Conservation (phyloP, 2,797 vertebrate species). For the Thaleichthys pacificus region DNA sequence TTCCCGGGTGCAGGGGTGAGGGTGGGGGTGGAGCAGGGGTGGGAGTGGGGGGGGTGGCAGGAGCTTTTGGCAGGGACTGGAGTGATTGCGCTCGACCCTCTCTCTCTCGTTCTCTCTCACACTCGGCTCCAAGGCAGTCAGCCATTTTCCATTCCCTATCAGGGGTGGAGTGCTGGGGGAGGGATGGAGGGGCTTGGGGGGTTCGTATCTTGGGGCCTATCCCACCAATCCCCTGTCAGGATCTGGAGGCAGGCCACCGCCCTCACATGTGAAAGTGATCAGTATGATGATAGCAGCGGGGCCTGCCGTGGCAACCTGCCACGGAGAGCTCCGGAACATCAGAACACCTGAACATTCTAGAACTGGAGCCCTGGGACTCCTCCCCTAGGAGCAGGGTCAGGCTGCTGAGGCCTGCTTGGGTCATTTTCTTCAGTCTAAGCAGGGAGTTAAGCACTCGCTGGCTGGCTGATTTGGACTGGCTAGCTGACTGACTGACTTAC, state of each 20-base stretch:
- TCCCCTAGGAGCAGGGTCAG: no score
- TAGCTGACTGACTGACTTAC: no score
- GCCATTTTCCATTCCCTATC: slow-evolving; percentile 11
- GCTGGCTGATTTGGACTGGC: no score
- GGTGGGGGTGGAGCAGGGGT: not conserved
- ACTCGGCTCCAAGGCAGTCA: not conserved
- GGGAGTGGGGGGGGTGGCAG: slow-evolving; percentile 26
- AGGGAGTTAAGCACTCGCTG: no score
- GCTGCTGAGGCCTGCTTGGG: no score
- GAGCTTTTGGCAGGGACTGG: slow-evolving; percentile 41
- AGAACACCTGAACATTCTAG: not conserved
- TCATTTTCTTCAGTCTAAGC: no score
- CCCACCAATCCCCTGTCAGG: slow-evolving; percentile 52
- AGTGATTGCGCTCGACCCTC: slow-evolving; percentile 44
- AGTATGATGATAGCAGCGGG: slow-evolving; percentile 20
- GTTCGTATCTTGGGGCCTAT: slow-evolving; percentile 44
- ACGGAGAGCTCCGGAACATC: not conserved
- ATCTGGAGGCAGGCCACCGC: slow-evolving; percentile 44
- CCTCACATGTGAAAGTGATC: slow-evolving; percentile 68
- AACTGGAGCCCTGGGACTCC: not conserved
- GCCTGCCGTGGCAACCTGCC: not conserved
- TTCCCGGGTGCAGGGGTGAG: not conserved
- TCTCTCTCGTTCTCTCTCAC: not conserved
- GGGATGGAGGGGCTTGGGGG: slow-evolving; percentile 22
- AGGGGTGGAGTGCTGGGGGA: slow-evolving; percentile 6